Evolutionary conservation across 2,113 vertebrate genomes (phyloP).

Genomic region (Puffinus mauretanicus): DNA sequence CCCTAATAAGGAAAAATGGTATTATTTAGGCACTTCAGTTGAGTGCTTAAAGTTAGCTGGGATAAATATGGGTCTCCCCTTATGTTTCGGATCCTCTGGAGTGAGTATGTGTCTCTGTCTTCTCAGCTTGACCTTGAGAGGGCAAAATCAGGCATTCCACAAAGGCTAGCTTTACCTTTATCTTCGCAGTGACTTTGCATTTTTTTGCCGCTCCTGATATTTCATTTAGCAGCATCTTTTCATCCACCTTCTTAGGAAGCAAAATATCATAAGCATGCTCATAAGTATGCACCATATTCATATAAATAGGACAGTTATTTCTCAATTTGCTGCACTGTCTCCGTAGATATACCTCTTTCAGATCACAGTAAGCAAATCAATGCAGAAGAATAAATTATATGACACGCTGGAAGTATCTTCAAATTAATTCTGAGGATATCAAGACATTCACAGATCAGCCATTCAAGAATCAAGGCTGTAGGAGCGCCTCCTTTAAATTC

Average conservation of each 20-base stretch:
- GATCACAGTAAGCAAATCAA: background rate
- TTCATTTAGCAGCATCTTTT: background rate
- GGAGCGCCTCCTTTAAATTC: background rate
- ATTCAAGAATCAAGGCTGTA: background rate
- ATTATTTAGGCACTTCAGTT: background rate
- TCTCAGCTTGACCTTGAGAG: background rate
- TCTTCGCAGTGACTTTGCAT: background rate
- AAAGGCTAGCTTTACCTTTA: background rate
- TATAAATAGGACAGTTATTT: background rate
- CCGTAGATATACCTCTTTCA: background rate
- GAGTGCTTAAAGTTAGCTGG: background rate
- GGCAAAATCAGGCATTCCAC: background rate
- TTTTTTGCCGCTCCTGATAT: background rate
- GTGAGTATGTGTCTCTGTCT: background rate
- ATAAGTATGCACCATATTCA: background rate
- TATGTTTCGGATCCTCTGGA: background rate
- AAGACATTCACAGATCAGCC: background rate
- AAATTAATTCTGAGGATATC: background rate
- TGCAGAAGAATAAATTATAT: background rate
- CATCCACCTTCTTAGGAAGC: background rate
- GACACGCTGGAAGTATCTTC: background rate
- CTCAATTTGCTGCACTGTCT: background rate
- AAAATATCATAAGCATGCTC: background rate
- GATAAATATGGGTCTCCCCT: background rate
- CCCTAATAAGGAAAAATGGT: background rate